phyloP scores from a whole-genome alignment of 2,797 vertebrate species.

The Sebastes melanostomus region DNA sequence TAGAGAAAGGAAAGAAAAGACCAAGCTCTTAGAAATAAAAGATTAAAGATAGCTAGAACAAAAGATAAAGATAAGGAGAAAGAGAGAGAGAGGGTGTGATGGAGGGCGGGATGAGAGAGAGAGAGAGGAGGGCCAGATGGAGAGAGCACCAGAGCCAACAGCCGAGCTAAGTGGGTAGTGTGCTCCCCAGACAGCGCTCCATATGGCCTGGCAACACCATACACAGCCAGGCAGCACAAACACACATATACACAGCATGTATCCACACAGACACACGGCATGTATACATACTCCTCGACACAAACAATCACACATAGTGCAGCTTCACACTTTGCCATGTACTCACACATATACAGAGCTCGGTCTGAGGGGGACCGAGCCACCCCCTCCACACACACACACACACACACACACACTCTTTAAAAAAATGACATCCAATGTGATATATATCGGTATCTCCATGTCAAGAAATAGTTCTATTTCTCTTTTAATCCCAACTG shows the following conservation, averaged over 20 bases:
- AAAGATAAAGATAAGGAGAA: conserved; percentile 29
- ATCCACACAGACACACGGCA: conserved; percentile 22
- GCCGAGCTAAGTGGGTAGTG: conserved; percentile 82
- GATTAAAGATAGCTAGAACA: conserved; percentile 10
- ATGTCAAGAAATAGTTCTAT: no score
- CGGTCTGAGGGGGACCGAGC: background rate
- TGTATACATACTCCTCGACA: conserved; percentile 36
- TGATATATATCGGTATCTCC: no score
- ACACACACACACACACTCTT: no score
- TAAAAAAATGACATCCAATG: no score
- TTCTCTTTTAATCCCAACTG: background rate
- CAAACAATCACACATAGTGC: conserved; percentile 42
- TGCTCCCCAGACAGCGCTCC: conserved; percentile 82
- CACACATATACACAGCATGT: conserved; percentile 46
- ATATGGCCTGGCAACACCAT: conserved; percentile 82
- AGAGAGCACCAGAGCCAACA: conserved; percentile 79
- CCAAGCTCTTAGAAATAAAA: background rate
- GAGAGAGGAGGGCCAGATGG: conserved; percentile 74
- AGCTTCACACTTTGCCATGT: conserved; percentile 34
- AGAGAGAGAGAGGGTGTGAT: conserved; percentile 16
- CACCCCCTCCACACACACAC: background rate
- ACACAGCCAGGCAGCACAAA: conserved; percentile 66
- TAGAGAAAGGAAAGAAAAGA: background rate
- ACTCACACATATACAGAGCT: conserved; percentile 26
- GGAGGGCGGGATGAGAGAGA: conserved; percentile 16